Conservation (phyloP, 2,113 vertebrate genomes). For the Budorcas taxicolor region DNA sequence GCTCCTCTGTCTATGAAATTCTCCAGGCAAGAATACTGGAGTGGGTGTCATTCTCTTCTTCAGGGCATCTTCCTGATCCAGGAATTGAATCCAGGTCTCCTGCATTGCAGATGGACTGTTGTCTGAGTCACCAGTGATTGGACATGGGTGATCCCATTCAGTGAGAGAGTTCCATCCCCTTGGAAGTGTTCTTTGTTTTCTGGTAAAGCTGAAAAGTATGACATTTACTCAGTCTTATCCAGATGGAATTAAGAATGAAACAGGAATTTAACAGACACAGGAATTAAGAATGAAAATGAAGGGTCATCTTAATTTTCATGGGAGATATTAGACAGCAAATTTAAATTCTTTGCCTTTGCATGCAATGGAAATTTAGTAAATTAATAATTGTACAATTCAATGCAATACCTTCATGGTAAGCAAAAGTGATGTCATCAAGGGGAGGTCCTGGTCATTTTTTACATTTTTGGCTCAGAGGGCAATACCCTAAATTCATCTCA, state of each 20-base stretch:
- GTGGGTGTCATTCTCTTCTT: not conserved
- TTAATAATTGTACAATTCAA: not conserved
- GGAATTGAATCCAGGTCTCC: not conserved
- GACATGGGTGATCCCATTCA: not conserved
- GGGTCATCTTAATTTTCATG: not conserved
- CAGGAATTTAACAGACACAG: too few relatives aligned
- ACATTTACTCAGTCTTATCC: not conserved
- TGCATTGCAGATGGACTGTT: not conserved
- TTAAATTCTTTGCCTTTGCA: not conserved
- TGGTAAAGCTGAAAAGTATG: not conserved
- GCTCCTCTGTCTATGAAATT: not conserved
- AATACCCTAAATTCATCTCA: not conserved
- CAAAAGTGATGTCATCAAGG: not conserved
- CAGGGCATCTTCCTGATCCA: not conserved
- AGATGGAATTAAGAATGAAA: not conserved
- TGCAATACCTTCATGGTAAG: not conserved
- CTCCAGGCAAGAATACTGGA: not conserved
- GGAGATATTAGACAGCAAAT: not conserved
- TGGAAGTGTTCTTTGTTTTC: not conserved
- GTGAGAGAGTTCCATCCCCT: not conserved
- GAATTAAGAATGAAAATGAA: not conserved
- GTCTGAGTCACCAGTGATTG: not conserved
- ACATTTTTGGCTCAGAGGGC: not conserved
- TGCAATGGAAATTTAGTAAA: not conserved
- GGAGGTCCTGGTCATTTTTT: not conserved